Percentiles rank a stretch among this genome's conserved stretches.
Conservation (phyloP, 2,888 invertebrate genomes). For the Drosophila setosimentum region DNA sequence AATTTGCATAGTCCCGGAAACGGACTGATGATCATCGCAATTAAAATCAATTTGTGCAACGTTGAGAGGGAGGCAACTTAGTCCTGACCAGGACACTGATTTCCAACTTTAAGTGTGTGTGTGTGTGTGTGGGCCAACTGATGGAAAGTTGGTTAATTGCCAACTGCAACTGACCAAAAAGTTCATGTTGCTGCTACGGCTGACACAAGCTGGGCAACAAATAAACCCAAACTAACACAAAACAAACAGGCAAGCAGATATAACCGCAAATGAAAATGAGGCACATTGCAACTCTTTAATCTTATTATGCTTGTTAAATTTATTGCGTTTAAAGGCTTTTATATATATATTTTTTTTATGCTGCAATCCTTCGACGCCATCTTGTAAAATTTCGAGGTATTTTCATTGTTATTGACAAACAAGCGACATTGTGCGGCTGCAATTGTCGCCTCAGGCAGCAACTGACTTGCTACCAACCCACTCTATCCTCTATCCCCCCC, state of each 20-base stretch:
- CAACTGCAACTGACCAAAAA: constrained; percentile 34
- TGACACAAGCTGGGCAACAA: constrained; percentile 18
- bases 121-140: neutral
- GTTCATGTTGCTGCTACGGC: constrained; percentile 19
- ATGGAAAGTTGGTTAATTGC: constrained; percentile 54
- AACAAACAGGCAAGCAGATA: constrained; percentile 13
- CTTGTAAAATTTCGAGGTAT: constrained; percentile 24
- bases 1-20: constrained; percentile 42
- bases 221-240: constrained; percentile 5
- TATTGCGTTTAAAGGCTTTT: constrained; percentile 9
- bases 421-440: constrained; percentile 72
- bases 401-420: constrained; percentile 71
- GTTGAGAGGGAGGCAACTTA: neutral
- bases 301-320: constrained; percentile 7
- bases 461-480: constrained; percentile 1
- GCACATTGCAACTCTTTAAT: constrained; percentile 27
- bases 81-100: constrained; percentile 12
- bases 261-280: constrained; percentile 38
- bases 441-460: constrained; percentile 50
- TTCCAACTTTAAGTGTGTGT: constrained; percentile 46
- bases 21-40: constrained; percentile 35
- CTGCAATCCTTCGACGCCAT: constrained; percentile 1
- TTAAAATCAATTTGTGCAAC: constrained; percentile 53
- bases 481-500: neutral
- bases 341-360: neutral